phyloP scores from a whole-genome alignment of 2,888 invertebrate species.

The Microctonus aethiopoides region DNA sequence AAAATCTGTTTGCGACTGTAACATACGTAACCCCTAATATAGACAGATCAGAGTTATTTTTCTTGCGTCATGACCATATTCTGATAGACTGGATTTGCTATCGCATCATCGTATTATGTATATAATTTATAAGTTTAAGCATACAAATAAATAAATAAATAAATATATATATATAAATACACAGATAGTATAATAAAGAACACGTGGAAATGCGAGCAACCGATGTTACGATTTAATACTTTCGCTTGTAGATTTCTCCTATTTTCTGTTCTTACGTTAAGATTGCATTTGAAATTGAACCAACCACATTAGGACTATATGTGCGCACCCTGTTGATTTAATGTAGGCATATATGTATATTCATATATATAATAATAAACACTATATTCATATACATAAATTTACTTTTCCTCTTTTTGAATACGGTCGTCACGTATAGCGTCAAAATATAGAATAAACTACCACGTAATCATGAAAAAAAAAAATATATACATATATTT shows the following conservation, averaged over 20 bases:
- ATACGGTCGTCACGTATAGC: conserved; percentile 42
- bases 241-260: conserved; percentile 62
- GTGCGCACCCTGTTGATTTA: conserved; percentile 15
- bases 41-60: neutral
- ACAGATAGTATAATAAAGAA: conserved; percentile 1
- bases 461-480: conserved; percentile 36
- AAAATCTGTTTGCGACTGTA: neutral
- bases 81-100: conserved; percentile 14
- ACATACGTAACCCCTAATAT: neutral
- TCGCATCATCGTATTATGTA: conserved; percentile 25
- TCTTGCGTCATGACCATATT: conserved; percentile 13
- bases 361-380: neutral
- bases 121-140: too few relatives aligned
- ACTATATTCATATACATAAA: neutral
- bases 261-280: conserved; percentile 59
- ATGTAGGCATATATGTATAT: neutral
- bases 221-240: conserved; percentile 52
- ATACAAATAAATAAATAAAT: conserved; percentile 2
- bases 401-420: conserved; percentile 15
- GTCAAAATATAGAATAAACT: conserved; percentile 43
- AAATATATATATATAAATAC: neutral
- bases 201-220: conserved; percentile 39
- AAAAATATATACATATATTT: conserved; percentile 38
- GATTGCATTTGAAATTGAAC: conserved; percentile 63
- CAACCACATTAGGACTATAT: conserved; percentile 44